These are phyloP conservation scores for Tyto alba DNA, from an alignment of 2,113 vertebrate species.

Conservation along the genomic window DNA sequence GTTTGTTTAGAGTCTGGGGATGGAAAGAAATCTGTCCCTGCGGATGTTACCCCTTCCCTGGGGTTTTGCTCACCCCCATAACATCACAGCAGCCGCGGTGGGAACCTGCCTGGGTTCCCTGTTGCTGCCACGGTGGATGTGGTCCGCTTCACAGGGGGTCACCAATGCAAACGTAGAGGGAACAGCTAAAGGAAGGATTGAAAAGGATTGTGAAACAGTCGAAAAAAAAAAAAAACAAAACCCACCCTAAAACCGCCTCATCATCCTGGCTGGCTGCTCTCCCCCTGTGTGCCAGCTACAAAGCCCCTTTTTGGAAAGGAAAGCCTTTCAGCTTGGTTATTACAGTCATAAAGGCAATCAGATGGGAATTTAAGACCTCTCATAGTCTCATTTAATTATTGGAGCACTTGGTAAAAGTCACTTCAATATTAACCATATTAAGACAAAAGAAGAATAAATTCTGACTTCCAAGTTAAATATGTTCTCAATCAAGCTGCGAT, in stretches of 20 bases:
- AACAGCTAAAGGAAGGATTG: background rate
- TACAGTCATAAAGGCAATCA: background rate
- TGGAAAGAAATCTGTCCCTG: background rate
- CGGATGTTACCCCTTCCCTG: background rate
- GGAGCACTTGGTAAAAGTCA: background rate
- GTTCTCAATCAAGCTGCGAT: background rate
- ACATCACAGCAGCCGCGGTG: rapidly evolving
- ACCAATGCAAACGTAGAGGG: background rate
- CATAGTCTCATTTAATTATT: background rate
- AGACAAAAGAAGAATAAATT: background rate
- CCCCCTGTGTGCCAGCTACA: background rate
- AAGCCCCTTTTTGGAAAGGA: background rate
- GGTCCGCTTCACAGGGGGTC: rapidly evolving
- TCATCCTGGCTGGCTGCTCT: background rate
- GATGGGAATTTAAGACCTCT: background rate
- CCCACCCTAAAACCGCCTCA: background rate
- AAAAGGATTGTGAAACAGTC: background rate
- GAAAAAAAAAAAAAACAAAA: background rate
- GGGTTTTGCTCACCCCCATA: rapidly evolving
- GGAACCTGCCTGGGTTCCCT: rapidly evolving
- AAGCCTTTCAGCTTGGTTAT: background rate
- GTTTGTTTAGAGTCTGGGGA: background rate
- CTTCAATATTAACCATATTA: conserved; percentile 7
- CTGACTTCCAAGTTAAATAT: background rate
- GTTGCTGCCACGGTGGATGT: background rate